Conservation (phyloP, 1,140 invertebrate species). For the Heliconius eleuchia region DNA sequence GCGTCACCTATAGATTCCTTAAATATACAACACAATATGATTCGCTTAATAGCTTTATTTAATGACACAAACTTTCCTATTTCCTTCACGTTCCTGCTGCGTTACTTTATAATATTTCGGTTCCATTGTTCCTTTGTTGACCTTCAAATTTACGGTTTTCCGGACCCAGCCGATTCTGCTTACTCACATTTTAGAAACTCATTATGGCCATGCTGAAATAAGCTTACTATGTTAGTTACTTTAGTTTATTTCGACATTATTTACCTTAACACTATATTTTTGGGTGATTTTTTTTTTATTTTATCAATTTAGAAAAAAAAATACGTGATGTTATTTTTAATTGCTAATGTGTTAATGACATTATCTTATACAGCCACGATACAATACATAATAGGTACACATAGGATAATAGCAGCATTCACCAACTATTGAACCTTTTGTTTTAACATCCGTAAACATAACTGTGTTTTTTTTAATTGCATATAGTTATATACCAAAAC, state of each 20-base stretch:
- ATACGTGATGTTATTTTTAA: no score
- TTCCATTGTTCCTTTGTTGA: slow-evolving; percentile 6
- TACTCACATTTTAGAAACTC: slow-evolving; percentile 14
- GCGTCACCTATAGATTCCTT: no score
- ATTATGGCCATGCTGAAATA: neutral
- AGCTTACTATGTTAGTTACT: slow-evolving; percentile 1
- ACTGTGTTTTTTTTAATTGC: no score
- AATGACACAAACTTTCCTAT: neutral
- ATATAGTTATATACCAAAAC: no score
- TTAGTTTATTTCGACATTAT: neutral
- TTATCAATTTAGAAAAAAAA: no score
- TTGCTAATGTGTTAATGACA: neutral
- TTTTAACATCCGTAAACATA: neutral
- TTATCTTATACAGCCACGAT: neutral
- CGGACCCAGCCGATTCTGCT: slow-evolving; percentile 13
- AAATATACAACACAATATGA: neutral
- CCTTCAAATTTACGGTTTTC: slow-evolving; percentile 15
- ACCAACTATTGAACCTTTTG: neutral
- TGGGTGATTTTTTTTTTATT: no score
- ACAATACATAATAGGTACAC: neutral
- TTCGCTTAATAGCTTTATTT: neutral
- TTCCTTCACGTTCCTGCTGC: slow-evolving; percentile 8
- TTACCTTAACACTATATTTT: no score
- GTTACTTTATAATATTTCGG: slow-evolving; percentile 10
- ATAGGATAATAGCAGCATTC: no score